Base-by-base conservation (phyloP, 2,113 vertebrate species). In the Lepidothrix coronata region DNA sequence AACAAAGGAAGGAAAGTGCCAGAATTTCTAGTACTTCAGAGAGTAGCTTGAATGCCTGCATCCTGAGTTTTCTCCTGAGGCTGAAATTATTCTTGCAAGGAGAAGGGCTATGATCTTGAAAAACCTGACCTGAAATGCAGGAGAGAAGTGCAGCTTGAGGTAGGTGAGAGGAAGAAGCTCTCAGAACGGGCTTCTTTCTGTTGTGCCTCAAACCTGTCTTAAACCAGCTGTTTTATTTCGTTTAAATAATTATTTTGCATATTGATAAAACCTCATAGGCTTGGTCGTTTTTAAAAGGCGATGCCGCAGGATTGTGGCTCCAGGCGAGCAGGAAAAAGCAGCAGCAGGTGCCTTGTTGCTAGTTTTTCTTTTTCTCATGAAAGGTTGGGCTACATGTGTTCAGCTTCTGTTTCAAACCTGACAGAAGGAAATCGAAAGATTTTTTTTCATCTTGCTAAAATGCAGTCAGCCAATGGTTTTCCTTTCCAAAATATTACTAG, bases 401-500 rank as follows among this genome's bases (percentile, higher is more conserved):
- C 52, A 70, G 87, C 96, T 98, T 98, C 97, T 97, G 96, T 97
- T 97, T 98, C 95, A 95, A 84, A 96, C 88, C 94, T 97, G 95
- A 97, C 93, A 97, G 95, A 97, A 97, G 83, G 74, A 68, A 84
- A 92, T 95, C 58, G 96, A 93, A 97, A 96, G 95, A 89, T 82
- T 88, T 89, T 96, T 96, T 88, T 83, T 70, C n/a, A 88, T 96
- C 94, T 95, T 97, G 89, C 91, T 96, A 97, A 96, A 97, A 97
- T 96, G 58, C 97, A 97, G 96, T 91, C 96, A 98, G 97, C 95
- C 97, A 98, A 97, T 97, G 82, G 91, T 94, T 97, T 97, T 91
- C 91, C 91, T 96, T 97, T 98, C 98, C 97, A 97, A 98, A 98
- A 98, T 98, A 98, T 97, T 98, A 93, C 96, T 96, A 97, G 97